These are phyloP conservation scores for Rhinoderma darwinii DNA, from an alignment of 2,113 vertebrate genomes.

Conservation along the genomic window DNA sequence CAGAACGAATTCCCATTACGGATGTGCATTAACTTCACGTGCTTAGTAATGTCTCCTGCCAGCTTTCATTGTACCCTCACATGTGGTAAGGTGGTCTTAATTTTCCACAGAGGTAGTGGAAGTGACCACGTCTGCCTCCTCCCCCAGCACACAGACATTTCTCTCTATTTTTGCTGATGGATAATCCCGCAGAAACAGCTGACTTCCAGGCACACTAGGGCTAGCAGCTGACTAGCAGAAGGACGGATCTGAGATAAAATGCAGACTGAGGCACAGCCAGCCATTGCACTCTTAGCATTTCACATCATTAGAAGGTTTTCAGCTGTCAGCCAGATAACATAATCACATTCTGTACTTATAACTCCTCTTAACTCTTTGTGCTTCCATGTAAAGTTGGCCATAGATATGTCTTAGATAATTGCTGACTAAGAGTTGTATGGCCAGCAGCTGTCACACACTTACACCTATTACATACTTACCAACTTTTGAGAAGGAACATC, in stretches of 20 bases:
- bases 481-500: too few relatives aligned
- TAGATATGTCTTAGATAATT: not conserved
- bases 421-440: not conserved
- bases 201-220: slow-evolving; percentile 53
- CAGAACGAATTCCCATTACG: slow-evolving; percentile 4
- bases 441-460: not conserved
- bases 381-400: not conserved
- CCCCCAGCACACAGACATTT: slow-evolving; percentile 34
- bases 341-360: slow-evolving; percentile 22
- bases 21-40: not conserved
- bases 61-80: not conserved
- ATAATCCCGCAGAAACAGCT: slow-evolving; percentile 58
- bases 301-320: slow-evolving; percentile 39
- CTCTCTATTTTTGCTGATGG: slow-evolving; percentile 58
- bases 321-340: slow-evolving; percentile 32
- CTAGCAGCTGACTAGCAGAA: slow-evolving; percentile 58
- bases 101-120: slow-evolving; percentile 10
- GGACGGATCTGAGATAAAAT: slow-evolving; percentile 49
- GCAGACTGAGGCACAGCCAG: slow-evolving; percentile 18
- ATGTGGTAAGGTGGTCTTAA: slow-evolving; percentile 4
- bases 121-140: slow-evolving; percentile 39
- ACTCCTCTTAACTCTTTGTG: slow-evolving; percentile 1
- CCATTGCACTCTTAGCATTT: slow-evolving; percentile 21
- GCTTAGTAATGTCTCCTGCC: slow-evolving; percentile 3
- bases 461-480: not conserved